Conservation (phyloP, 1,140 invertebrate species). For the Galleria mellonella region DNA sequence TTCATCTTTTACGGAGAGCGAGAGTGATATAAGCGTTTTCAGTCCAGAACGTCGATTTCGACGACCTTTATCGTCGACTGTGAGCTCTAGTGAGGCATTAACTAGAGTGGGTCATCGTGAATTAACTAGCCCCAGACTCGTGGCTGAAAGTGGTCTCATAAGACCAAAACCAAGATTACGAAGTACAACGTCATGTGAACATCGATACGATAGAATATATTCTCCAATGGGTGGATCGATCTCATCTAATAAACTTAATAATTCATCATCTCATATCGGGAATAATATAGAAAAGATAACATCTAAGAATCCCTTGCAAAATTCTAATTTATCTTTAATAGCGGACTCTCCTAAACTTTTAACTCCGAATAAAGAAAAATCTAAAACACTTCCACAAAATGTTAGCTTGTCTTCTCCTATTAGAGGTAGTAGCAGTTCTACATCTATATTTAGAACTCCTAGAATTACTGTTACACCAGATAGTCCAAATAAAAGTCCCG, state of each 20-base stretch:
- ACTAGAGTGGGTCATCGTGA: slow-evolving; percentile 47
- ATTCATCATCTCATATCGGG: slow-evolving; percentile 45
- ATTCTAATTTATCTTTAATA: slow-evolving; percentile 64
- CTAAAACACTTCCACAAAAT: slow-evolving; percentile 76
- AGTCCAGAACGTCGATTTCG: slow-evolving; percentile 47
- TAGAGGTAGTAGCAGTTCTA: slow-evolving; percentile 58
- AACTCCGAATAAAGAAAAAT: slow-evolving; percentile 71
- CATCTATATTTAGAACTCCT: slow-evolving; percentile 66
- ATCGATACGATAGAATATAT: slow-evolving; percentile 59
- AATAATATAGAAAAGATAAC: slow-evolving; percentile 35
- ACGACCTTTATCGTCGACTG: slow-evolving; percentile 55
- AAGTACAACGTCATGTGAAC: slow-evolving; percentile 60
- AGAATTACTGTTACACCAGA: slow-evolving; percentile 61
- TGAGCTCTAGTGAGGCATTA: slow-evolving; percentile 58
- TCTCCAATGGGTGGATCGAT: slow-evolving; percentile 52
- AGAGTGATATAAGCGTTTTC: slow-evolving; percentile 54
- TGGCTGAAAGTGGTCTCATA: slow-evolving; percentile 36
- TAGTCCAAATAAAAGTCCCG: slow-evolving; percentile 66
- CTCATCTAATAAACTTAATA: slow-evolving; percentile 52
- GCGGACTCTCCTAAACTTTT: slow-evolving; percentile 58
- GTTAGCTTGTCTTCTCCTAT: slow-evolving; percentile 58
- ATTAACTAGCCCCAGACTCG: slow-evolving; percentile 50
- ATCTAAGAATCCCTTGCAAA: slow-evolving; percentile 50
- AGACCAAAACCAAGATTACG: slow-evolving; percentile 53
- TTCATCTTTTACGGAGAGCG: slow-evolving; percentile 57